Conservation (phyloP, 2,797 vertebrate genomes). For the Malacoraja senta region DNA sequence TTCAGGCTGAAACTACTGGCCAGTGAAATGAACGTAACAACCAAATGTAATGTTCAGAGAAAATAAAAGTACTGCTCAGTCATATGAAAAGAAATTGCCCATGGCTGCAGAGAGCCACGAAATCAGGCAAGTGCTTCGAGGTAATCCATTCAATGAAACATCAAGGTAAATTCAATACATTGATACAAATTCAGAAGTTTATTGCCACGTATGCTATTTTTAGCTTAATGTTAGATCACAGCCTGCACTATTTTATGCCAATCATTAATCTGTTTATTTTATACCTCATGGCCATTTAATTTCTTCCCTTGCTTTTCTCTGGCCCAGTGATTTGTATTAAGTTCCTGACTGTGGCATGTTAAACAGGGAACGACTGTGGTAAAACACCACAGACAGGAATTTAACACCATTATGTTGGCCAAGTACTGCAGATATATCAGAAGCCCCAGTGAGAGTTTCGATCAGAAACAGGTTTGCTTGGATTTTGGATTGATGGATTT, state of each 20-base stretch:
- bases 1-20: conserved; percentile 10
- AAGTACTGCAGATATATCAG: conserved; percentile 6
- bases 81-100: not conserved
- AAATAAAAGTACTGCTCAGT: not conserved
- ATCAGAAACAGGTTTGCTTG: not conserved
- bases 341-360: conserved; percentile 15
- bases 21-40: not conserved
- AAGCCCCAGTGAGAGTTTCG: not conserved
- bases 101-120: not conserved
- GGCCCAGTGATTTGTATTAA: conserved; percentile 17
- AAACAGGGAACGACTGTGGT: conserved; percentile 18
- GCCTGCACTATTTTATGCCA: conserved; percentile 1
- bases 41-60: not conserved
- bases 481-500: not conserved
- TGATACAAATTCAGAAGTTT: conserved; percentile 23
- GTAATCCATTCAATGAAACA: not conserved
- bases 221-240: not conserved
- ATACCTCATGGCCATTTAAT: not conserved
- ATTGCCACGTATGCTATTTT: not conserved
- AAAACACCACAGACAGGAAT: conserved; percentile 34
- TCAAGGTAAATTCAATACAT: not conserved
- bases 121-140: not conserved
- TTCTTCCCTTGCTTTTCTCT: not conserved
- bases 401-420: conserved; percentile 27
- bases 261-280: conserved; percentile 27